A percentile compares a stretch with the other conserved stretches of the same genome.
Evolutionary conservation across 2,888 invertebrate genomes (phyloP).

Genomic region (Machimus atricapillus): DNA sequence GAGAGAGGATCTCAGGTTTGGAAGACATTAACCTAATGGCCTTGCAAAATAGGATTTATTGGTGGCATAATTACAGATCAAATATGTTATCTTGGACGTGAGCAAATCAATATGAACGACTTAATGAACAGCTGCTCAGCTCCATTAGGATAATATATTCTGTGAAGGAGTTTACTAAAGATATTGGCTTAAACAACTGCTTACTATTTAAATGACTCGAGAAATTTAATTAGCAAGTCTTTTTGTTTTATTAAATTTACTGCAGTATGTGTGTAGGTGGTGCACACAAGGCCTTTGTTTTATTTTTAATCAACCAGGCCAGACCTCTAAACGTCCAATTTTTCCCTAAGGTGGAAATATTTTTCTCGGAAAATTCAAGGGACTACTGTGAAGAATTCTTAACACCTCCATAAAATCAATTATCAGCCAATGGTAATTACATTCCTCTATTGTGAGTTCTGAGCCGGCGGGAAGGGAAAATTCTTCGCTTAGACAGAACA

Average conservation of each 20-base stretch:
- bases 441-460: background rate
- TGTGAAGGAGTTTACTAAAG: background rate
- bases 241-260: background rate
- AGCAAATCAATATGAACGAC: background rate
- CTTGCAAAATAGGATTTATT: background rate
- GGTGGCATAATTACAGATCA: background rate
- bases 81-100: background rate
- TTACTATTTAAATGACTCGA: background rate
- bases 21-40: background rate
- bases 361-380: background rate
- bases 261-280: too few species aligned
- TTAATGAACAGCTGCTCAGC: background rate
- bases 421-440: background rate
- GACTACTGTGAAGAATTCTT: background rate
- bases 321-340: background rate
- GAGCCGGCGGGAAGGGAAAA: background rate
- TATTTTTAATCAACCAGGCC: background rate
- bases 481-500: background rate
- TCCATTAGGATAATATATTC: background rate
- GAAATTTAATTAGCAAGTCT: background rate
- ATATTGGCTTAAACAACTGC: background rate
- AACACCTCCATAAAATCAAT: slow-evolving; percentile 2
- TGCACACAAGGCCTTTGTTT: background rate
- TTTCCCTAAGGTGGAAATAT: background rate
- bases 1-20: background rate